Evolutionary conservation across 1,140 invertebrate genomes (phyloP), one percentile per base, ranked within the genome.

Genomic region (Coptotermes formosanus): DNA sequence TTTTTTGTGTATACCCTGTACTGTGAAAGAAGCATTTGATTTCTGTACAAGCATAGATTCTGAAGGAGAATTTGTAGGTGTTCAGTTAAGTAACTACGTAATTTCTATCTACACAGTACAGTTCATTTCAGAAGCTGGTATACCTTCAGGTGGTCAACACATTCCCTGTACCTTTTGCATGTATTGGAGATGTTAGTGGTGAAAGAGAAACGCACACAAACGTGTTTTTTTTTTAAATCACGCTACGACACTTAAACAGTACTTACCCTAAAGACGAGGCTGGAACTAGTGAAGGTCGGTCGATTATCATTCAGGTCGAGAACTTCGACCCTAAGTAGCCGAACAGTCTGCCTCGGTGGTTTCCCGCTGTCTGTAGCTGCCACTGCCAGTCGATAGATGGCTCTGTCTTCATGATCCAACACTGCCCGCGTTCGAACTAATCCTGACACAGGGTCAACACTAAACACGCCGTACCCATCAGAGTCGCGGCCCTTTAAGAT

Each of bases 281-380:
- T 97, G 85, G 96, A 97, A 89, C 96, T 97, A 69, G 96, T 96
- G 91, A 98, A 98, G 85, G 95, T 97, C 45, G 97, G 97, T 88
- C 96, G 93, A 91, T 97, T 97, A 90, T 98, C 97, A 90, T 98
- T 97, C 81, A 98, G 92, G 90, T 98, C 97, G 88, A 97, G 91
- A 32, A 98, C 97, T 91, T 97, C 96, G 38, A 99, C 95, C 88
- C 96, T 94, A 45, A 97, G 92, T 85, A 95, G 93, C 85, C 96
- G 93, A n/a, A 97, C 93, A 84, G 95, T 95, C 91, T 97, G 94
- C 89, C 94, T 94, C 43, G 95, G 94, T 86, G 97, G 97, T 88
- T 92, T 94, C 48, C 97, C 98, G 87, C 94, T 94, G 91, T 99
- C 98, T 59, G 94, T 96, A 38, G 97, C 98, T 55, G 96, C 94